These are phyloP conservation scores for Drosophila ustulata DNA, from an alignment of 2,888 invertebrate genomes.

Conservation along the genomic window DNA sequence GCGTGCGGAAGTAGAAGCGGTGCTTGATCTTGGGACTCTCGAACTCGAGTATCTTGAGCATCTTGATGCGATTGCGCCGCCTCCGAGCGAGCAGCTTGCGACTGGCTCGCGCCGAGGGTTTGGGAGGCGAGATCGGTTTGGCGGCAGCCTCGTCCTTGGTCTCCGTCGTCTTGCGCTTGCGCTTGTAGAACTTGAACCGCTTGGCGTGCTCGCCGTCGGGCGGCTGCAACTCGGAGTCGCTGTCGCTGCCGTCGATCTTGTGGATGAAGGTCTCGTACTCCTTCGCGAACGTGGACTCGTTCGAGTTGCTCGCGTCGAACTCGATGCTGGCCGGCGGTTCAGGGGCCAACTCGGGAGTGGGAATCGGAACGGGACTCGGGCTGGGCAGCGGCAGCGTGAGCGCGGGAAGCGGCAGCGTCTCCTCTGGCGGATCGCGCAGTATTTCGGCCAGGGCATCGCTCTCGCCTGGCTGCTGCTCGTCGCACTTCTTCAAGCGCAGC, in stretches of 20 bases:
- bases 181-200: conserved; percentile 78
- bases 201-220: conserved; percentile 60
- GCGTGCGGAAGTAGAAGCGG: conserved; percentile 65
- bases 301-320: conserved; percentile 75
- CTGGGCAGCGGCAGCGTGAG: conserved; percentile 30
- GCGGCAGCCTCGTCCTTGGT: neutral
- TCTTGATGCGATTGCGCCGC: conserved; percentile 63
- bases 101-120: conserved; percentile 45
- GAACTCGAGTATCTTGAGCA: conserved; percentile 66
- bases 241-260: conserved; percentile 73
- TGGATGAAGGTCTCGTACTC: conserved; percentile 82
- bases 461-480: conserved; percentile 24
- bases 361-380: neutral
- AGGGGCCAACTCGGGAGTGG: neutral
- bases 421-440: conserved; percentile 34
- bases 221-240: conserved; percentile 41
- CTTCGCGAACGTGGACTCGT: conserved; percentile 81
- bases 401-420: neutral
- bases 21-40: conserved; percentile 73
- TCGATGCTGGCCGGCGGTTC: conserved; percentile 57
- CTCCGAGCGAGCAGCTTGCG: conserved; percentile 55
- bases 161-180: conserved; percentile 73
- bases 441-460: conserved; percentile 46
- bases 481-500: conserved; percentile 60
- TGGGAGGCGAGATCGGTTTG: conserved; percentile 14